Evolutionary conservation across 2,113 vertebrate species (phyloP), one percentile per base, ranked within the genome.

Genomic region (Lagopus muta): DNA sequence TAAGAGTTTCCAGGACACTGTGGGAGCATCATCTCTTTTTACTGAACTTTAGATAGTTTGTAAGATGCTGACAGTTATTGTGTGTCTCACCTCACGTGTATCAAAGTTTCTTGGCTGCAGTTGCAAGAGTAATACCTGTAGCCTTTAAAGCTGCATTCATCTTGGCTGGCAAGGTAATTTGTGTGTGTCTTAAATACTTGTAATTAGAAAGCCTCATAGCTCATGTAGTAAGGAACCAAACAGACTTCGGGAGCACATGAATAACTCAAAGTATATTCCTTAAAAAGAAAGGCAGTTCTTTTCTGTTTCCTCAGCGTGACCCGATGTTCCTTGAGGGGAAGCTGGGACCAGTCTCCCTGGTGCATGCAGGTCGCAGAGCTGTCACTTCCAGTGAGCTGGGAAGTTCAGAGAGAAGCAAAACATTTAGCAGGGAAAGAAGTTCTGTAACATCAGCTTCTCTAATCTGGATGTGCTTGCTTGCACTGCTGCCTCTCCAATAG

Each of bases 401-500:
- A 73, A 94, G 88, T 91, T 94, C 91, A 95, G 72, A 89, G 85
- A 88, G 81, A 96, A 75, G 57, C 32, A 25, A 94, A 91, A 76
- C 30, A 21, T 75, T 81, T 71, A 43, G 52, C 43, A 58, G 32
- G 34, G 65, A 75, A 84, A 94, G 70, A 71, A 85, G 77, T 88
- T 94, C 90, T 90, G 90, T 91, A 84, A 69, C 65, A 82, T 96
- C 94, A 95, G 90, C 93, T 86, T 94, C 94, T 94, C 88, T 88
- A 65, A 86, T 95, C 91, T 94, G 93, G 84, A 95, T 83, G 38
- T 0, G 12, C 72, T 0, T 0, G 67, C 92, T 95, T 70, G 86
- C 82, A 82, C 94, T 97, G 95, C 93, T 94, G 85, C 95, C 86
- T 92, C 95, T 96, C 92, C 94, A 94, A 65, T 20, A 92, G 40